phyloP scores from a whole-genome alignment of 2,888 invertebrate species.

The Eudemis profundana region DNA sequence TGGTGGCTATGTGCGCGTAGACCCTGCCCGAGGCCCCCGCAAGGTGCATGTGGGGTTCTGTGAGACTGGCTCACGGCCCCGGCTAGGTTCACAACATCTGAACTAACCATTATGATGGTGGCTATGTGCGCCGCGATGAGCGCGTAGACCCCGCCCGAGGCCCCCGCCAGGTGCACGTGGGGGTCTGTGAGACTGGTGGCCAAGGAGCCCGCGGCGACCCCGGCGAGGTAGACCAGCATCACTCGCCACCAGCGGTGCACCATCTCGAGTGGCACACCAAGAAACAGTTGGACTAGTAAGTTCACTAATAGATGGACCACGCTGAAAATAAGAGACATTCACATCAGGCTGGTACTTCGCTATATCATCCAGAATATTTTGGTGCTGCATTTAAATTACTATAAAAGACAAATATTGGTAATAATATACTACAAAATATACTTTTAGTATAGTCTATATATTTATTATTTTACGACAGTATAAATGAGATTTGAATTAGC shows the following conservation, averaged over 20 bases:
- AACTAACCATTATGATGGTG: constrained; percentile 92
- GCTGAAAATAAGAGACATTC: constrained; percentile 74
- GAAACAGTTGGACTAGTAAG: constrained; percentile 94
- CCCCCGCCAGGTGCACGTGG: constrained; percentile 93
- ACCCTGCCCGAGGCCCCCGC: not conserved
- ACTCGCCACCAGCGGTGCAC: constrained; percentile 98
- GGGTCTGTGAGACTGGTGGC: constrained; percentile 93
- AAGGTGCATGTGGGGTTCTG: not conserved
- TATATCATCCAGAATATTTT: too few species aligned
- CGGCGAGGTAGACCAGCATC: constrained; percentile 91
- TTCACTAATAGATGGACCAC: constrained; percentile 96
- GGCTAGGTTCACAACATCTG: too few species aligned
- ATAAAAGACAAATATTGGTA: too few species aligned
- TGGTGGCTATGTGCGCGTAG: too few species aligned
- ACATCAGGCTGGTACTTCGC: not conserved
- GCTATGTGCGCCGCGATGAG: constrained; percentile 97
- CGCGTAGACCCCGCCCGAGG: constrained; percentile 98
- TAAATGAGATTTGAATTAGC: too few species aligned
- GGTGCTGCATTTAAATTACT: too few species aligned
- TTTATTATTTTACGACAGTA: too few species aligned
- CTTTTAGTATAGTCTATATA: too few species aligned
- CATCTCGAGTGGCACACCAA: constrained; percentile 98
- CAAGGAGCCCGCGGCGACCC: constrained; percentile 93
- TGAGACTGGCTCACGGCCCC: too few species aligned
- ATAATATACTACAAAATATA: too few species aligned